Evolutionary conservation across 2,888 invertebrate species (phyloP).

Genomic region (Rambutsinella grinnellia): DNA sequence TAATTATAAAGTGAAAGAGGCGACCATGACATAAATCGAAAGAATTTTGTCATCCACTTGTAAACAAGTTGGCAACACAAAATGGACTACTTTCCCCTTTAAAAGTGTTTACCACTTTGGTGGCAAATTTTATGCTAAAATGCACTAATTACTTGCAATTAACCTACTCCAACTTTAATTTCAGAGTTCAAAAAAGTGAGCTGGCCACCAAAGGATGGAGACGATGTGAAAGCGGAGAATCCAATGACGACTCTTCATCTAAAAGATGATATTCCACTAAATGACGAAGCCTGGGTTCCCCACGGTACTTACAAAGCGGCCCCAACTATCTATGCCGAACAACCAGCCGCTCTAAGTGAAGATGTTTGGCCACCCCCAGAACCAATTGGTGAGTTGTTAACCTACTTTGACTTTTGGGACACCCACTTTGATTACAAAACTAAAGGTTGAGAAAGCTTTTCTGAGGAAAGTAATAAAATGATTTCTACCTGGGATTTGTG

Average conservation of each 20-base stretch:
- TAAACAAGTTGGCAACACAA: neutral
- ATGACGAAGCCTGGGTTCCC: slow-evolving; percentile 60
- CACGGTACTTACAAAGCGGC: slow-evolving; percentile 62
- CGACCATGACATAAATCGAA: slow-evolving; percentile 48
- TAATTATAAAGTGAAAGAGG: too few relatives aligned
- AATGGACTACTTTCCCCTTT: neutral
- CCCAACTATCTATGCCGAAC: slow-evolving; percentile 65
- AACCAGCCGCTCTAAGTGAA: slow-evolving; percentile 61
- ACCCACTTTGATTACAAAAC: too few relatives aligned
- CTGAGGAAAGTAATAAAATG: too few relatives aligned
- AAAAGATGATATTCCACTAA: slow-evolving; percentile 62
- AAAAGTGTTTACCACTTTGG: too few relatives aligned
- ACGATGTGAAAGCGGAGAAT: slow-evolving; percentile 37
- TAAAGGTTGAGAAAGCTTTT: too few relatives aligned
- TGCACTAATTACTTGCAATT: neutral
- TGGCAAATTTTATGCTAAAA: neutral
- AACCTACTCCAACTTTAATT: slow-evolving; percentile 1
- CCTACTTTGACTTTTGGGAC: too few relatives aligned
- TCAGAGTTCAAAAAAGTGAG: slow-evolving; percentile 64
- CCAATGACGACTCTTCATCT: slow-evolving; percentile 58
- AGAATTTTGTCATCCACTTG: neutral
- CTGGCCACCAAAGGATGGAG: slow-evolving; percentile 63
- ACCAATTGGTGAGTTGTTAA: slow-evolving; percentile 48
- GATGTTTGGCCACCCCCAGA: slow-evolving; percentile 65
- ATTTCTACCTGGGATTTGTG: too few relatives aligned